Evolutionary conservation across 2,797 vertebrate species (phyloP), one percentile per base, ranked within the genome.

Genomic region (Paramormyrops hopkinsi): DNA sequence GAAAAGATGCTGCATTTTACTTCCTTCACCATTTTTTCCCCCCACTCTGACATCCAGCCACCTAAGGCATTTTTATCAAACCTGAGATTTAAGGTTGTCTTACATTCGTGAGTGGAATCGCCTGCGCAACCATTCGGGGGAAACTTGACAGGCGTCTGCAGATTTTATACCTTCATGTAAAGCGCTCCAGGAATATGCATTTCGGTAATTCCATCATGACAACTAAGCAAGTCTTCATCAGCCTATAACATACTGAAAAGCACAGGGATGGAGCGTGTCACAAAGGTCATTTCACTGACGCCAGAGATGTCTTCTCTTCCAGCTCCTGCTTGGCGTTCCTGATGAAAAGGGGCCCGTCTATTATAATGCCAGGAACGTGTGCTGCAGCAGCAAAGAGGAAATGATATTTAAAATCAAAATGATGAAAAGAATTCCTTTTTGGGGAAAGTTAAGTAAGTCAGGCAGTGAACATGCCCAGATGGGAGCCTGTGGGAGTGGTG

Each of bases 31-130:
- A n/a, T 59, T 53, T 53, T 69, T 4, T 33, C 33, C 37, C 69
- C 33, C 73, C 17, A 19, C 73, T 79, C 73, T 79, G 73, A 79
- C 73, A 79, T 79, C 41, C 73, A 44, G 73, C 73, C 73, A 44
- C 73, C 73, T 79, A 79, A 79, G 73, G 73, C 73, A 79, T 79
- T 79, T 79, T 44, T 79, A 79, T 79, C 73, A 79, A 79, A n/a
- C 73, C 41, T 79, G 37, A 44, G 73, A 44, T 79, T 79, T 79
- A 79, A 79, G 73, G 73, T 44, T 44, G 73, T 79, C 73, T 79
- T 79, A 79, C 73, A 79, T 79, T 44, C 14, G 37, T 79, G 73
- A 79, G 73, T 6, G 17, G 33, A 79, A 79, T 41, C 41, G 5
- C 73, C 37, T 19, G 73, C 17, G 7, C 73, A 41, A 44, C 73